Percentiles rank a stretch among this genome's conserved stretches.
phyloP scores from a whole-genome alignment of 2,888 invertebrate species.

The Mythimna albipuncta region DNA sequence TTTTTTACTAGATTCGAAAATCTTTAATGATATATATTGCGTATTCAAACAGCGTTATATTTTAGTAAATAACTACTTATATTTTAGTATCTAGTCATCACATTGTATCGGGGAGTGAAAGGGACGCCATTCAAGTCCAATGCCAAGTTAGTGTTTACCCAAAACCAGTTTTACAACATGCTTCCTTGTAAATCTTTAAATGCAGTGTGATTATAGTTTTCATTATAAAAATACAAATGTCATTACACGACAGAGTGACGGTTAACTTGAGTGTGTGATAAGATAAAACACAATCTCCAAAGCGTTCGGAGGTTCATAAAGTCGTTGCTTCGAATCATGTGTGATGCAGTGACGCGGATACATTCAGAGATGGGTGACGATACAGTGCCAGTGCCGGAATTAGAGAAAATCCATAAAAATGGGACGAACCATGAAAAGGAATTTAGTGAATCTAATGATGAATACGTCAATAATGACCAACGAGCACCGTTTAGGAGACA shows the following conservation, averaged over 20 bases:
- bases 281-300: constrained; percentile 73
- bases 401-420: constrained; percentile 81
- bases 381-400: constrained; percentile 72
- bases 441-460: constrained; percentile 69
- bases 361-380: constrained; percentile 78
- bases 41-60: not conserved
- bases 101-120: constrained; percentile 8
- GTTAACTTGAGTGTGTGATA: constrained; percentile 70
- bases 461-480: constrained; percentile 57
- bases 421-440: constrained; percentile 68
- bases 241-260: constrained; percentile 45
- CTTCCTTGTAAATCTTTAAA: constrained; percentile 1
- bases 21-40: not conserved
- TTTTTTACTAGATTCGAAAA: not conserved
- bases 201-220: constrained; percentile 25
- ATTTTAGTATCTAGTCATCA: not conserved
- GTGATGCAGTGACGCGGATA: constrained; percentile 71
- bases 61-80: not conserved
- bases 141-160: constrained; percentile 15
- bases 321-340: constrained; percentile 63
- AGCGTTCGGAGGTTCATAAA: constrained; percentile 68
- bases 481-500: constrained; percentile 80
- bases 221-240: constrained; percentile 45
- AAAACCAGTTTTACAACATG: constrained; percentile 29
- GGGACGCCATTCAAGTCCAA: constrained; percentile 1